Conservation (phyloP, 1,140 invertebrate genomes). For the Megathymus violae region DNA sequence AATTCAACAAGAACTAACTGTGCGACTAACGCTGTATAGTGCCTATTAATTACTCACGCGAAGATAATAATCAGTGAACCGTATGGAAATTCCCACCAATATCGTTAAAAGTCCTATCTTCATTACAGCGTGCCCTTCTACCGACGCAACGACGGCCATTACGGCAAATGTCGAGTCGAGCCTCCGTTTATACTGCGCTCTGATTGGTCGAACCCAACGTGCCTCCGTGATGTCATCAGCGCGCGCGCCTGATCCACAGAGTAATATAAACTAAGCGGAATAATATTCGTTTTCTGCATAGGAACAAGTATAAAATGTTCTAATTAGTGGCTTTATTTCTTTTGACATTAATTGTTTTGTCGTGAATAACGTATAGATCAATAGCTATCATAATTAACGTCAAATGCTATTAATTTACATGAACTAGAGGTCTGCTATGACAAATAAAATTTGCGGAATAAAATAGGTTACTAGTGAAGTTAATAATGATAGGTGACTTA, state of each 20-base stretch:
- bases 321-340: no score
- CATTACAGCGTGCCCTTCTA: slow-evolving; percentile 2
- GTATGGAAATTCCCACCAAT: slow-evolving; percentile 22
- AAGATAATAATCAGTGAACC: slow-evolving; percentile 8
- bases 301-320: no score
- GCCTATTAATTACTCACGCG: background rate
- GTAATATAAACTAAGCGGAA: slow-evolving; percentile 4
- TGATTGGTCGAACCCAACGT: slow-evolving; percentile 60
- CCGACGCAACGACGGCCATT: slow-evolving; percentile 50
- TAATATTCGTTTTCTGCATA: no score
- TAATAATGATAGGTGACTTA: no score
- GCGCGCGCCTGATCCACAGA: slow-evolving; percentile 48
- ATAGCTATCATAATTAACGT: no score
- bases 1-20: background rate
- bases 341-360: no score
- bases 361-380: no score
- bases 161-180: slow-evolving; percentile 59
- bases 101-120: slow-evolving; percentile 1
- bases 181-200: slow-evolving; percentile 51
- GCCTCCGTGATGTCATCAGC: slow-evolving; percentile 73
- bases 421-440: no score
- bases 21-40: background rate
- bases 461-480: no score
- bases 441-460: no score
- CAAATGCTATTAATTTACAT: no score